Evolutionary conservation across 1,140 invertebrate species (phyloP).

Genomic region (Arctopsyche grandis): DNA sequence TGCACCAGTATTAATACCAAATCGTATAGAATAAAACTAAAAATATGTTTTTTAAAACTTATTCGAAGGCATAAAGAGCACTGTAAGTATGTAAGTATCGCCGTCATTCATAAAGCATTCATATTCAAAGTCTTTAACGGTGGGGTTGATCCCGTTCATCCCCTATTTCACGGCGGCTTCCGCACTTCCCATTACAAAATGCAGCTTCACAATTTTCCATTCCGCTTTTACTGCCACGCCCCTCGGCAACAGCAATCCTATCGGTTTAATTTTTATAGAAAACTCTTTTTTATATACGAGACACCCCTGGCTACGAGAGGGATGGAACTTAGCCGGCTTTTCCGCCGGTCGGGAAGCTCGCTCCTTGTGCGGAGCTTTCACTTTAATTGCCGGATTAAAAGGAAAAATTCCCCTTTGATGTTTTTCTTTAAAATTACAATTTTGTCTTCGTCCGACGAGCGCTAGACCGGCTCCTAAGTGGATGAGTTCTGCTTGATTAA

Average conservation of each 20-base stretch:
- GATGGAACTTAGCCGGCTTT: slow-evolving; percentile 32
- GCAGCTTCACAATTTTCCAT: slow-evolving; percentile 37
- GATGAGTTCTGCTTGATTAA: not conserved
- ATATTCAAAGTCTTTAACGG: slow-evolving; percentile 37
- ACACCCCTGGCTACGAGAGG: not conserved
- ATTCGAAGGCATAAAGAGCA: not conserved
- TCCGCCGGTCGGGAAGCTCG: slow-evolving; percentile 11
- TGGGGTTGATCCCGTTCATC: slow-evolving; percentile 34
- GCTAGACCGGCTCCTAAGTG: not conserved
- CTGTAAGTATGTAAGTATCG: slow-evolving; percentile 10
- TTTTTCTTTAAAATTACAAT: slow-evolving; percentile 24
- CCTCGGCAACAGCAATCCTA: slow-evolving; percentile 20
- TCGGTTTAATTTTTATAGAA: slow-evolving; percentile 45
- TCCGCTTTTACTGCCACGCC: slow-evolving; percentile 31
- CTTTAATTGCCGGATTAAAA: slow-evolving; percentile 46
- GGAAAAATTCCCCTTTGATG: slow-evolving; percentile 37
- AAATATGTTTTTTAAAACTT: too few species aligned
- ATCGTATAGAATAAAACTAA: too few species aligned
- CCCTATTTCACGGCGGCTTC: slow-evolving; percentile 37
- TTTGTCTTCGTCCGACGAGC: not conserved
- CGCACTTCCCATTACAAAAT: slow-evolving; percentile 24
- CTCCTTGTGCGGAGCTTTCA: slow-evolving; percentile 10
- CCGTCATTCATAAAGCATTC: slow-evolving; percentile 34
- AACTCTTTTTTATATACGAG: slow-evolving; percentile 16
- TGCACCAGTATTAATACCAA: too few species aligned